Percentiles rank a stretch among this genome's conserved stretches.
These are phyloP conservation scores for Platorchestia sp. DNA, from an alignment of 1,140 invertebrate genomes.

Conservation along the genomic window DNA sequence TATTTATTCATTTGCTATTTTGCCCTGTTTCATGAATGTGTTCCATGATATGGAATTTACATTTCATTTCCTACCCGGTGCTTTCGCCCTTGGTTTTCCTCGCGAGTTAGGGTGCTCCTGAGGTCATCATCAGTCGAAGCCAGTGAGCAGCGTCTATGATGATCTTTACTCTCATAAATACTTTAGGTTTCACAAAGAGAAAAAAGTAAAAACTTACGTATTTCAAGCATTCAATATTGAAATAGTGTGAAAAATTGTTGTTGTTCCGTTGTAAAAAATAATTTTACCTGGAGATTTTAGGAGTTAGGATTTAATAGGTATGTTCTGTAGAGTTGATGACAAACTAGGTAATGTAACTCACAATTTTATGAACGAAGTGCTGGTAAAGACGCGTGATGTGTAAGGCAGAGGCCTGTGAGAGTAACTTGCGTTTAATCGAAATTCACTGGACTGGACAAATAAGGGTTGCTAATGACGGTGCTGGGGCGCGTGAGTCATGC, in stretches of 20 bases:
- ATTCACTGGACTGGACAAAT: background rate
- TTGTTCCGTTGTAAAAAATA: background rate
- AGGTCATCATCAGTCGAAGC: background rate
- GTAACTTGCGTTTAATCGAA: background rate
- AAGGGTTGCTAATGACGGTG: background rate
- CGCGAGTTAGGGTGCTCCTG: too few relatives aligned
- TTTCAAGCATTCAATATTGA: background rate
- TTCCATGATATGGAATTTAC: background rate
- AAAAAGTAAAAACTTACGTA: background rate
- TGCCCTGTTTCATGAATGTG: background rate
- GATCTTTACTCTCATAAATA: background rate
- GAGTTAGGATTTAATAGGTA: background rate
- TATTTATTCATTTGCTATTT: background rate
- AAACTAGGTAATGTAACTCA: background rate
- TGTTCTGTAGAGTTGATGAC: background rate
- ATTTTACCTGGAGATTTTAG: background rate
- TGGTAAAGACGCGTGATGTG: background rate
- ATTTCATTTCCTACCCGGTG: background rate
- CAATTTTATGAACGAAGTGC: background rate
- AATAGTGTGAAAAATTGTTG: background rate
- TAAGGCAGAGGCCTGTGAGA: background rate
- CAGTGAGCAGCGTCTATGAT: background rate
- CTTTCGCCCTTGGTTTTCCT: background rate
- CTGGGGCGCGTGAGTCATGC: background rate
- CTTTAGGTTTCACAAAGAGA: background rate